Evolutionary conservation across 2,888 invertebrate species (phyloP).

Genomic region (Pyrrhia umbra): DNA sequence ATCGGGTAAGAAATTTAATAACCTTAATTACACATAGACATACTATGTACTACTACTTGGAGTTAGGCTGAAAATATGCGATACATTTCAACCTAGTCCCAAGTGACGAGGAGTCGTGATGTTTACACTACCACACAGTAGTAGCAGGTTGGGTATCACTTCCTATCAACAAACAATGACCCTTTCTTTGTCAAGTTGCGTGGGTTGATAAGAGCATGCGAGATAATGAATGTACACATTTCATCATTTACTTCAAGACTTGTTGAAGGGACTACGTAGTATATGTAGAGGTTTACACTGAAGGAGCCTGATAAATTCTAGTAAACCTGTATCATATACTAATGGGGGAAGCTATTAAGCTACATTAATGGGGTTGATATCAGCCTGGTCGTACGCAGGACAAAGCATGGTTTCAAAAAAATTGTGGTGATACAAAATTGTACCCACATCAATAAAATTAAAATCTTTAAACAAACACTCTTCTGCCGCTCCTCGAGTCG

Average conservation of each 20-base stretch:
- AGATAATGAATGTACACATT: constrained; percentile 16
- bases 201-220: constrained; percentile 24
- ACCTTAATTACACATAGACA: too few species aligned
- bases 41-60: too few species aligned
- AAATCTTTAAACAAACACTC: constrained; percentile 11
- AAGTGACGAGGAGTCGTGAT: not conserved
- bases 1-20: too few species aligned
- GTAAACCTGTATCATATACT: too few species aligned
- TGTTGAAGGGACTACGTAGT: not conserved
- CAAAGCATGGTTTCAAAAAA: too few species aligned
- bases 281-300: not conserved
- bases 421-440: too few species aligned
- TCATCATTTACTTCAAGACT: not conserved
- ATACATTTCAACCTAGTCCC: not conserved
- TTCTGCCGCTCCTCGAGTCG: constrained; percentile 30
- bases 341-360: too few species aligned
- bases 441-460: constrained; percentile 26
- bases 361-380: too few species aligned
- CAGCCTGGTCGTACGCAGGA: too few species aligned
- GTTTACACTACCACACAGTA: not conserved
- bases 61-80: too few species aligned
- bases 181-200: constrained; percentile 41
- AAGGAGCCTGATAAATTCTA: too few species aligned
- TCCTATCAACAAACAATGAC: constrained; percentile 31
- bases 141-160: constrained; percentile 5